Conservation (phyloP, 2,113 vertebrate species). For the Lutjanus erythropterus region DNA sequence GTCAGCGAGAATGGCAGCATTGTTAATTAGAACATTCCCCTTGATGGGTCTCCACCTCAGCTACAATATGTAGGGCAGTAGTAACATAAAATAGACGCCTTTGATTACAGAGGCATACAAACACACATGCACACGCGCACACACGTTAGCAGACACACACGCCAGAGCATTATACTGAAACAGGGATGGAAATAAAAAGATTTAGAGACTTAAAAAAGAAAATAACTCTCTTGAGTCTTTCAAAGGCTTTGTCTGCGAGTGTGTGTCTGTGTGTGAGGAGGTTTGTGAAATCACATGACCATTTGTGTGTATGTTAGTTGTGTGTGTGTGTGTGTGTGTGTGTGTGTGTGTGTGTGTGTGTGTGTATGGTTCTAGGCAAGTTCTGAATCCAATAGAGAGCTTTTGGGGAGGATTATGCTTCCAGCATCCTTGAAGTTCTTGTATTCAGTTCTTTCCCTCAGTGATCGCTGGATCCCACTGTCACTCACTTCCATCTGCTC, state of each 20-base stretch:
- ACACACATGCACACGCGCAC: neutral
- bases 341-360: neutral
- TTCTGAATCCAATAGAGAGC: slow-evolving; percentile 40
- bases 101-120: slow-evolving; percentile 43
- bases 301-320: neutral
- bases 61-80: slow-evolving; percentile 61
- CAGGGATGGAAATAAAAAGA: slow-evolving; percentile 49
- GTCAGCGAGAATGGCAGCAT: slow-evolving; percentile 52
- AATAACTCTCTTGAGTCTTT: slow-evolving; percentile 66
- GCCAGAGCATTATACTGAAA: slow-evolving; percentile 13
- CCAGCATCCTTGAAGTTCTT: slow-evolving; percentile 44
- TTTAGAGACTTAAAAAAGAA: slow-evolving; percentile 37
- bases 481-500: slow-evolving; percentile 52
- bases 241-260: slow-evolving; percentile 51
- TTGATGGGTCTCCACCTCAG: slow-evolving; percentile 61
- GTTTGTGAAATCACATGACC: slow-evolving; percentile 51
- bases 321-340: neutral
- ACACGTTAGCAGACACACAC: slow-evolving; percentile 6
- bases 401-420: slow-evolving; percentile 49
- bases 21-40: slow-evolving; percentile 66
- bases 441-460: slow-evolving; percentile 31
- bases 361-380: slow-evolving; percentile 41
- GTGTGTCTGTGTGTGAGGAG: neutral
- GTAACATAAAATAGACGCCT: slow-evolving; percentile 52
- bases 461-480: slow-evolving; percentile 52